Base-by-base conservation (phyloP, 64 coral and sea anemone genomes). In the Pocillopora verrucosa region DNA sequence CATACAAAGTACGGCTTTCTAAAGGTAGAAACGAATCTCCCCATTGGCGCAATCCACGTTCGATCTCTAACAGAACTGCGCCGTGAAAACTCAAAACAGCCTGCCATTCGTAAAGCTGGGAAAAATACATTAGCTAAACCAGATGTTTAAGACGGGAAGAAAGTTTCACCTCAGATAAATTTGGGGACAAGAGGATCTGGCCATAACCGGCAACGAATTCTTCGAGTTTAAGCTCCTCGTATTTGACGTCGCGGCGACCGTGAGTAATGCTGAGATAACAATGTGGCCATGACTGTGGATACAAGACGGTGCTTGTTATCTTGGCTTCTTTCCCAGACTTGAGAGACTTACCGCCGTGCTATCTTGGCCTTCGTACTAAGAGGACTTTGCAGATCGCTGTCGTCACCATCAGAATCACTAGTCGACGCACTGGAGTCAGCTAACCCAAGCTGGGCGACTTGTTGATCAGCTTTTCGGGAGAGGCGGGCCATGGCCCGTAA, bases 291-390 rank as follows among this genome's bases (percentile, higher is more conserved):
- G 74, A 75, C 89, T 90, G 79, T 5, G 89, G 79, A 83, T 11
- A 90, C 74, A 59, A 15, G 24, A 90, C 77, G 13, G 56, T 61
- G 38, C 60, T 90, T 30, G 77, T 90, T n/a, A 76, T 77, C 73
- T 90, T 90, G 22, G 78, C 64, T 3, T 90, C 89, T 45, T 90
- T 90, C n/a, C 89, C 79, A 26, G 78, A 90, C 74, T 90, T 90
- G 4, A 90, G 74, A 80, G 77, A 80, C 77, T 80, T 30, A 80
- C 56, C 77, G 67, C 70, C 72, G 57, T 30, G 78, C 11, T 60
- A 2, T 0, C 78, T 80, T 61, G 58, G 59, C 4, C 78, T 25
- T 80, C n/a, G 25, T 61, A 14, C 22, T 0, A 61, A 80, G 16
- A 20, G 11, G 78, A 60, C 22, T 34, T 30, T n/a, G n/a, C n/a